Percentiles rank a stretch among this genome's conserved stretches.
Conservation (phyloP, 2,888 invertebrate genomes). For the Schizaphis graminum region DNA sequence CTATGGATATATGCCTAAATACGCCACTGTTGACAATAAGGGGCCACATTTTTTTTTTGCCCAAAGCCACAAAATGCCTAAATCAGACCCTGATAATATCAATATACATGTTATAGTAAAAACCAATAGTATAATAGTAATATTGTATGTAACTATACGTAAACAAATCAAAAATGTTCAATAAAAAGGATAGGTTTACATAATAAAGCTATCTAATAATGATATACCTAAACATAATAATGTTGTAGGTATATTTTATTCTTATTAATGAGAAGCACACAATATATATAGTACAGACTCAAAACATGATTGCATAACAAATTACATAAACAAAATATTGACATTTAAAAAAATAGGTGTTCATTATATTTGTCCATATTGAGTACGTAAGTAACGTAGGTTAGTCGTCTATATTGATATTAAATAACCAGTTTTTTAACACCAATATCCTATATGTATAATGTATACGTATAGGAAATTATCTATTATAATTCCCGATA, state of each 20-base stretch:
- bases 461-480: background rate
- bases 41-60: too few species aligned
- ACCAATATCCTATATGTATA: background rate
- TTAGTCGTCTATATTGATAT: background rate
- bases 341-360: background rate
- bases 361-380: background rate
- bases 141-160: background rate
- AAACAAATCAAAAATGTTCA: background rate
- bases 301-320: background rate
- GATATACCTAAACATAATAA: background rate
- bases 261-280: background rate
- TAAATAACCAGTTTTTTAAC: background rate
- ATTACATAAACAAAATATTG: background rate
- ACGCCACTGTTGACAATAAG: too few species aligned
- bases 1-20: too few species aligned
- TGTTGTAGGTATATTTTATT: background rate
- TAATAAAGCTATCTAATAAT: background rate
- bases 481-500: background rate
- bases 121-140: background rate
- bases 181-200: background rate
- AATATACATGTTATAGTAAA: background rate
- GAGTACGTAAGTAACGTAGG: background rate
- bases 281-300: background rate
- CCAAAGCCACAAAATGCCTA: too few species aligned
- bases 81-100: too few species aligned